These are phyloP conservation scores for Pocota personata DNA, from an alignment of 2,888 invertebrate species.

Conservation along the genomic window DNA sequence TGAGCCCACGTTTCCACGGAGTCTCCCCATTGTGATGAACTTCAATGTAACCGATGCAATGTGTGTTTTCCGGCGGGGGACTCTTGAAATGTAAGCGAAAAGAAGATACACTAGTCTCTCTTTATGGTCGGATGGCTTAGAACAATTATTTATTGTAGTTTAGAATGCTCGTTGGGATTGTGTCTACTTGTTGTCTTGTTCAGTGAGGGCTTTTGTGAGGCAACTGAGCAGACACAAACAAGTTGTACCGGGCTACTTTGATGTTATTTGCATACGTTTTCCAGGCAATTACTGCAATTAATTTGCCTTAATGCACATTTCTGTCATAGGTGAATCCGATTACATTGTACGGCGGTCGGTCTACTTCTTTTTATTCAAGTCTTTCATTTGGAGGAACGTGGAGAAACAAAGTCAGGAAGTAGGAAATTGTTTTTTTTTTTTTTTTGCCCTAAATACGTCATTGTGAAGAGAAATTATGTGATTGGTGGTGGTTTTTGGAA, in stretches of 20 bases:
- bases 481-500: not conserved
- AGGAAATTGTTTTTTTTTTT: constrained; percentile 45
- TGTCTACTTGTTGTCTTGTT: constrained; percentile 58
- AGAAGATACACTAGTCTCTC: constrained; percentile 12
- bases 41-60: constrained; percentile 29
- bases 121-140: constrained; percentile 69
- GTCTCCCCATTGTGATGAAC: constrained; percentile 2
- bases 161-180: constrained; percentile 53
- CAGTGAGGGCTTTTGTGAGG: constrained; percentile 58
- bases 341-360: constrained; percentile 23
- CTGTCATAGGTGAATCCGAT: constrained; percentile 45
- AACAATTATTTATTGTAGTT: constrained; percentile 55
- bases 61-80: constrained; percentile 14
- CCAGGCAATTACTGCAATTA: constrained; percentile 72
- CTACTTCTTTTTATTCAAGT: constrained; percentile 6
- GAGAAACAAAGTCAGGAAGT: constrained; percentile 27
- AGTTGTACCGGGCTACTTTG: constrained; percentile 67
- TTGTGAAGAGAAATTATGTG: constrained; percentile 3
- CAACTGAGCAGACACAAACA: constrained; percentile 62
- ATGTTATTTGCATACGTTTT: constrained; percentile 71
- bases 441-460: constrained; percentile 10
- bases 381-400: not conserved
- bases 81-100: constrained; percentile 47
- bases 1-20: constrained; percentile 23
- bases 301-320: constrained; percentile 68